Conservation (phyloP, 2,797 vertebrate species). For the Echeneis naucrates region DNA sequence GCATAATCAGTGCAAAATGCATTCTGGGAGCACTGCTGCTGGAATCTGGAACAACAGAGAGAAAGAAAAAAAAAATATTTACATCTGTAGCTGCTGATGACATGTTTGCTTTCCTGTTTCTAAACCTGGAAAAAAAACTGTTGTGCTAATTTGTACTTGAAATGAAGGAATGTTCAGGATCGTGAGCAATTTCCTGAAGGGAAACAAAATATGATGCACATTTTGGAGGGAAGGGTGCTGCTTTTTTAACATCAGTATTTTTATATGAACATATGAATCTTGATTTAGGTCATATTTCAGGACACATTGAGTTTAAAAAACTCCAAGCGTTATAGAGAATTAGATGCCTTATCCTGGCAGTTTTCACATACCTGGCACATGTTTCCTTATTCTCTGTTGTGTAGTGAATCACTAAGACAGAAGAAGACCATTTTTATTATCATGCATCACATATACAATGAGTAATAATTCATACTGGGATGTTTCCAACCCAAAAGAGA, state of each 20-base stretch:
- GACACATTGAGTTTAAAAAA: too few relatives aligned
- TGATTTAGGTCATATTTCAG: too few relatives aligned
- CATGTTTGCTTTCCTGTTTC: too few relatives aligned
- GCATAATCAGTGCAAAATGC: slow-evolving; percentile 91
- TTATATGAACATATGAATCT: too few relatives aligned
- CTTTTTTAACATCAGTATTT: neutral
- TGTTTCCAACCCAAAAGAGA: neutral
- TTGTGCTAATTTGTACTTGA: too few relatives aligned
- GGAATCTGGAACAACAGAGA: slow-evolving; percentile 67
- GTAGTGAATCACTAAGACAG: slow-evolving; percentile 76
- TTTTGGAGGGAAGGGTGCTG: too few relatives aligned
- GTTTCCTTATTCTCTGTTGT: slow-evolving; percentile 79
- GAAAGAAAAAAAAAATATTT: neutral
- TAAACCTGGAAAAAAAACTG: neutral
- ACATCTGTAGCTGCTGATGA: neutral
- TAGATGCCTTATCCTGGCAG: neutral
- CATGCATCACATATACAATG: neutral
- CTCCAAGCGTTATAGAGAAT: neutral
- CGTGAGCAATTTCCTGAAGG: too few relatives aligned
- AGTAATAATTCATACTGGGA: neutral
- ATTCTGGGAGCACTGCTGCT: slow-evolving; percentile 88
- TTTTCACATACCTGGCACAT: slow-evolving; percentile 70
- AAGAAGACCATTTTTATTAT: neutral
- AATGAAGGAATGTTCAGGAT: too few relatives aligned
- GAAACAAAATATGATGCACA: too few relatives aligned